Percentiles rank a stretch among this genome's conserved stretches.
Conservation (phyloP, 2,797 vertebrate species). For the Kryptopterus vitreolus region DNA sequence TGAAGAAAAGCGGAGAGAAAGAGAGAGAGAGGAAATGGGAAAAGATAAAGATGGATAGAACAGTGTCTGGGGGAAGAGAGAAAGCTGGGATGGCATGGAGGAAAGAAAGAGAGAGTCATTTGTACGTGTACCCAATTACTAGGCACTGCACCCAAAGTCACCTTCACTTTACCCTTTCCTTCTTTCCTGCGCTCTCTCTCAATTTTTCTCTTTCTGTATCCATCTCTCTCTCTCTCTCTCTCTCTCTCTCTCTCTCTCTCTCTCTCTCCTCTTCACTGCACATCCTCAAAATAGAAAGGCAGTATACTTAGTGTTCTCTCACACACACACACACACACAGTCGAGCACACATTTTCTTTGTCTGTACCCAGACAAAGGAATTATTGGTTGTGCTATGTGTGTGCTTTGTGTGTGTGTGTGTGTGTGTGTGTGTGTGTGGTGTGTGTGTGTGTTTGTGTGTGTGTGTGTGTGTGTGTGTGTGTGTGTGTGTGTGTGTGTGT, state of each 20-base stretch:
- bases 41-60: constrained; percentile 44
- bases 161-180: constrained; percentile 61
- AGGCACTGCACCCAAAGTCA: constrained; percentile 76
- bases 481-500: neutral
- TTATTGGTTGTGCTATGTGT: constrained; percentile 20
- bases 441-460: no score
- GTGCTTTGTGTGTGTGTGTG: no score
- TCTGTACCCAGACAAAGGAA: constrained; percentile 15
- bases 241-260: constrained; percentile 5
- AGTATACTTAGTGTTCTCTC: constrained; percentile 59
- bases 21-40: constrained; percentile 27
- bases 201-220: neutral
- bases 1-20: constrained; percentile 25
- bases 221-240: neutral
- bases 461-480: constrained; percentile 4
- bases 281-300: constrained; percentile 59
- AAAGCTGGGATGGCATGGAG: constrained; percentile 60
- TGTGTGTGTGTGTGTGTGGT: constrained; percentile 21
- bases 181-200: constrained; percentile 6
- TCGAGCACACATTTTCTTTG: neutral
- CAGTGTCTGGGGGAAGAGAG: neutral
- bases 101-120: constrained; percentile 69
- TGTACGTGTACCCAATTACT: constrained; percentile 80
- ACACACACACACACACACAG: constrained; percentile 14
- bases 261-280: constrained; percentile 4